Conservation (phyloP, 1,140 invertebrate species). For the Euwallacea similis region DNA sequence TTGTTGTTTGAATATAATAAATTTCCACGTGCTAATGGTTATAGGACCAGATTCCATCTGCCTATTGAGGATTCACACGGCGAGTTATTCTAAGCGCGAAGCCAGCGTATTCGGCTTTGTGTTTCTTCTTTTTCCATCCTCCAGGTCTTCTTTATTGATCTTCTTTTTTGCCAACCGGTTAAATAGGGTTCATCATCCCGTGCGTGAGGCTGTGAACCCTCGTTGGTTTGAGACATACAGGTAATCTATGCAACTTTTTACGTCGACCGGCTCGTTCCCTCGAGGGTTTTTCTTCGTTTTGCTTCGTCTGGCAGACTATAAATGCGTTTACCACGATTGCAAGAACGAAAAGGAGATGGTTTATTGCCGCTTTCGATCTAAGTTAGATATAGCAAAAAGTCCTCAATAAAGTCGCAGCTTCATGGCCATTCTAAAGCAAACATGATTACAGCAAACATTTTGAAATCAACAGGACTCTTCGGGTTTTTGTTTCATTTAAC, state of each 20-base stretch:
- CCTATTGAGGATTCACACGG: too few species aligned
- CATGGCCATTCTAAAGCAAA: too few species aligned
- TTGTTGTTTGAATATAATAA: too few species aligned
- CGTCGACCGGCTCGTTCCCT: constrained; percentile 14
- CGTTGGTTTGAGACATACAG: constrained; percentile 18
- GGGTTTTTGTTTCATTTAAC: too few species aligned
- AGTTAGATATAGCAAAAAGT: too few species aligned
- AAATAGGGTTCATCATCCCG: constrained; percentile 37
- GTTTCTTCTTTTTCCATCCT: constrained; percentile 26
- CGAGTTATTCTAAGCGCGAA: not conserved
- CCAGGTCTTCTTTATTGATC: constrained; percentile 32
- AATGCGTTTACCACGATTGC: not conserved
- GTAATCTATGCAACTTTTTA: constrained; percentile 31
- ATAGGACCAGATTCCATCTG: too few species aligned
- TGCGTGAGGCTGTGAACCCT: constrained; percentile 34
- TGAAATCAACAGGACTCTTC: too few species aligned
- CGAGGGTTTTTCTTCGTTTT: constrained; percentile 20
- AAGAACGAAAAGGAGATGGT: too few species aligned
- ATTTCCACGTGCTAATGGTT: too few species aligned
- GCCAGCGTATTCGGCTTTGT: not conserved
- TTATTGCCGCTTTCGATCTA: too few species aligned
- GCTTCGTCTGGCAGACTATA: constrained; percentile 16
- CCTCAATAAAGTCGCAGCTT: too few species aligned
- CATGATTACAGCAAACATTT: too few species aligned
- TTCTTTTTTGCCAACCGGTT: constrained; percentile 35